phyloP scores from a whole-genome alignment of 2,888 invertebrate species.

The Noctua janthina region DNA sequence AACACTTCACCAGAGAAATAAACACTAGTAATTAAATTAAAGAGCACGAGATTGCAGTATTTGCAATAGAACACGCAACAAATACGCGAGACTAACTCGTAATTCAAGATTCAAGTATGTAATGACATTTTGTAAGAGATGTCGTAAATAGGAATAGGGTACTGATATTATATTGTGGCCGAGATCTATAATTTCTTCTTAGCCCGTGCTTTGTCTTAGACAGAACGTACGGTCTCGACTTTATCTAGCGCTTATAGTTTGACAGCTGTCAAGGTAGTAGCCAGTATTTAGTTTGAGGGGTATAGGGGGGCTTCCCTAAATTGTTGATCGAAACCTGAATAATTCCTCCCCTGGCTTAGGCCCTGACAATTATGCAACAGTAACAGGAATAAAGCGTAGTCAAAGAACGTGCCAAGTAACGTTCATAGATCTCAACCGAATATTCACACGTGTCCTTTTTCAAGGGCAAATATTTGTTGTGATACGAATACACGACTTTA shows the following conservation, averaged over 20 bases:
- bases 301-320: not conserved
- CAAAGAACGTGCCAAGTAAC: not conserved
- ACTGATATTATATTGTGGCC: not conserved
- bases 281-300: not conserved
- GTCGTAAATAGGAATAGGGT: constrained; percentile 22
- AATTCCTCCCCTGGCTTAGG: not conserved
- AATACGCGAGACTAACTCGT: constrained; percentile 38
- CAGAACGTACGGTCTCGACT: not conserved
- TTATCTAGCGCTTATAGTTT: not conserved
- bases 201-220: not conserved
- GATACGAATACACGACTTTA: not conserved
- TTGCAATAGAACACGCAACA: constrained; percentile 34
- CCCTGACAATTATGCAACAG: too few species aligned
- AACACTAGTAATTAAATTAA: constrained; percentile 22
- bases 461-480: constrained; percentile 3
- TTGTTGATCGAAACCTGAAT: not conserved
- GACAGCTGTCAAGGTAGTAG: not conserved
- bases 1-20: constrained; percentile 19
- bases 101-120: constrained; percentile 28
- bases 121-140: constrained; percentile 33
- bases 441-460: constrained; percentile 10
- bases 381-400: not conserved
- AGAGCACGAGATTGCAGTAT: constrained; percentile 21
- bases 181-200: not conserved
- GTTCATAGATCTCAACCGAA: not conserved